These are phyloP conservation scores for Azorinus chamasolen DNA, from an alignment of 2,888 invertebrate species.

Conservation along the genomic window DNA sequence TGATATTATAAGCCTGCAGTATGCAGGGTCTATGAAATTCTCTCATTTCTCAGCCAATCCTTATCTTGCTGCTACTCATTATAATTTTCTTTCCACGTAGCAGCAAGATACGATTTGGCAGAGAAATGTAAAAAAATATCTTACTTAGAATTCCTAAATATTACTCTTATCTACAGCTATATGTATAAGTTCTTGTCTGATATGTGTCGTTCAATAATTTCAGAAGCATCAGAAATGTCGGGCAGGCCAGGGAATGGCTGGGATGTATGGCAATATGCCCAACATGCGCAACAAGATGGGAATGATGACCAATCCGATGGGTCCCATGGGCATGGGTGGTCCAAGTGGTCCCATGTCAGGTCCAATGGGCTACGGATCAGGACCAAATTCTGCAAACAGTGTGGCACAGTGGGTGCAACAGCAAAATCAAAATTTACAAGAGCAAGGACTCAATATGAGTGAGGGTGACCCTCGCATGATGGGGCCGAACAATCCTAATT, in stretches of 20 bases:
- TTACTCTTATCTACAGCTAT: too few species aligned
- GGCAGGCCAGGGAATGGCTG: slow-evolving; percentile 49
- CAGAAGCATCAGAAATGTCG: slow-evolving; percentile 95
- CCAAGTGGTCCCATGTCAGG: slow-evolving; percentile 68
- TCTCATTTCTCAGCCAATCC: too few species aligned
- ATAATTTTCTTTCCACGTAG: too few species aligned
- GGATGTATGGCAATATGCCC: slow-evolving; percentile 68
- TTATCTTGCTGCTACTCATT: too few species aligned
- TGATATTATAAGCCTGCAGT: too few species aligned
- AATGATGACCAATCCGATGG: slow-evolving; percentile 56
- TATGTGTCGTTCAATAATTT: too few species aligned
- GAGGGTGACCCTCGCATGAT: slow-evolving; percentile 68
- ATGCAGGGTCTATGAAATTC: too few species aligned
- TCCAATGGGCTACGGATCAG: slow-evolving; percentile 64
- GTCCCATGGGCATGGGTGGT: slow-evolving; percentile 78
- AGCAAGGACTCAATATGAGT: slow-evolving; percentile 70
- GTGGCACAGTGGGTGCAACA: slow-evolving; percentile 85
- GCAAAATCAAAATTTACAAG: slow-evolving; percentile 82
- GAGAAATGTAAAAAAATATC: too few species aligned
- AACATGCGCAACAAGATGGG: slow-evolving; percentile 62
- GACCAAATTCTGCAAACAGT: slow-evolving; percentile 73
- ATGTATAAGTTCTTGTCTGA: too few species aligned
- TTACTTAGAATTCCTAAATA: too few species aligned
- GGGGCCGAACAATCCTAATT: slow-evolving; percentile 67
- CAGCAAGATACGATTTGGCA: too few species aligned